phyloP scores from a whole-genome alignment of 2,888 invertebrate genomes.

The Smittia sp. region DNA sequence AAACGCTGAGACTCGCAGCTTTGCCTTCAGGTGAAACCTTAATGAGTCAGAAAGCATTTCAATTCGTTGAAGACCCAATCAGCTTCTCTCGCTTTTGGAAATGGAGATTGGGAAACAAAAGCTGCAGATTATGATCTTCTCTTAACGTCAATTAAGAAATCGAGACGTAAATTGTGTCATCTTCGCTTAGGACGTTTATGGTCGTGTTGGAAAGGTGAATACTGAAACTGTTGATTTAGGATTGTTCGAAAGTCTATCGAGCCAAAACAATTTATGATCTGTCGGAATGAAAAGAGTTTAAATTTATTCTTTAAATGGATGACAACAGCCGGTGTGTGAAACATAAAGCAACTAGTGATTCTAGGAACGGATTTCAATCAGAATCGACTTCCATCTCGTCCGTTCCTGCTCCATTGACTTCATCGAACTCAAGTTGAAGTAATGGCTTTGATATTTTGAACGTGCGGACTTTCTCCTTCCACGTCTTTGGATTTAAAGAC shows the following conservation, averaged over 20 bases:
- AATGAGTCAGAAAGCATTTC: not conserved
- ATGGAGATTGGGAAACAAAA: conserved; percentile 5
- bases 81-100: not conserved
- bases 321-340: too few relatives aligned
- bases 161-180: too few relatives aligned
- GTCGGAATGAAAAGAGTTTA: too few relatives aligned
- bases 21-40: not conserved
- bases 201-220: too few relatives aligned
- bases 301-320: too few relatives aligned
- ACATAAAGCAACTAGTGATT: too few relatives aligned
- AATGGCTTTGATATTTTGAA: not conserved
- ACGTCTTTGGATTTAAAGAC: not conserved
- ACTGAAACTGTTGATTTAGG: too few relatives aligned
- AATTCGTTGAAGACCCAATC: conserved; percentile 13
- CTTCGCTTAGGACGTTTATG: too few relatives aligned
- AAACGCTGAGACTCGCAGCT: not conserved
- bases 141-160: conserved; percentile 19
- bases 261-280: too few relatives aligned
- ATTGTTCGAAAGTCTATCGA: too few relatives aligned
- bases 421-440: not conserved
- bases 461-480: conserved; percentile 9
- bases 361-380: not conserved
- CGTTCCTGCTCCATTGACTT: too few relatives aligned
- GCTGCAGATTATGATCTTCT: conserved; percentile 25
- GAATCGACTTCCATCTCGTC: not conserved